phyloP scores from a whole-genome alignment of 2,888 invertebrate genomes.

The Drosophila kanekoi region DNA sequence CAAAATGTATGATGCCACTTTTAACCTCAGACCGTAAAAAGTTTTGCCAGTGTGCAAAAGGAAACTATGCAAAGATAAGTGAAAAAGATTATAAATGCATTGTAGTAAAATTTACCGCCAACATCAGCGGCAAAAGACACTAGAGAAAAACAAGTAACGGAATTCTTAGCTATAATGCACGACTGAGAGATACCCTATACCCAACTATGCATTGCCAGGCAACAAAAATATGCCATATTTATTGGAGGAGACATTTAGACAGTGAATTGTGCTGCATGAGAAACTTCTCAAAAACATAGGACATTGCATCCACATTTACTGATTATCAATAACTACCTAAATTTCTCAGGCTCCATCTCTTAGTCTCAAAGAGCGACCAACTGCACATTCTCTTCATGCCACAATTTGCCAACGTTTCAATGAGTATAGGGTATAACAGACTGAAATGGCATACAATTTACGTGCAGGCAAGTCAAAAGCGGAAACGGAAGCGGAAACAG shows the following conservation, averaged over 20 bases:
- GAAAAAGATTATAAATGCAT: conserved; percentile 80
- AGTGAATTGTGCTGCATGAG: too few species aligned
- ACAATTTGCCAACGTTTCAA: not conserved
- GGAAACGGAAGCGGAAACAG: conserved; percentile 73
- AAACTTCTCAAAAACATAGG: too few species aligned
- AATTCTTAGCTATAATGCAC: not conserved
- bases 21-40: conserved; percentile 74
- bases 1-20: conserved; percentile 66
- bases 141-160: not conserved
- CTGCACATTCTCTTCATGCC: not conserved
- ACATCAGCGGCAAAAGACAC: conserved; percentile 51
- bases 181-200: not conserved
- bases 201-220: not conserved
- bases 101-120: conserved; percentile 77
- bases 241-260: too few species aligned
- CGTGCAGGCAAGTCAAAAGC: conserved; percentile 76
- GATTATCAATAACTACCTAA: not conserved
- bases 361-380: too few species aligned
- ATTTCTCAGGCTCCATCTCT: too few species aligned
- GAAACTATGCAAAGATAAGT: conserved; percentile 77
- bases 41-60: conserved; percentile 45
- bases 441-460: conserved; percentile 70
- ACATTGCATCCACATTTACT: not conserved
- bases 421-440: conserved; percentile 7
- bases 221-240: not conserved